Evolutionary conservation across 2,113 vertebrate species (phyloP), one percentile per base, ranked within the genome.

Genomic region (Megaceryle torquata): DNA sequence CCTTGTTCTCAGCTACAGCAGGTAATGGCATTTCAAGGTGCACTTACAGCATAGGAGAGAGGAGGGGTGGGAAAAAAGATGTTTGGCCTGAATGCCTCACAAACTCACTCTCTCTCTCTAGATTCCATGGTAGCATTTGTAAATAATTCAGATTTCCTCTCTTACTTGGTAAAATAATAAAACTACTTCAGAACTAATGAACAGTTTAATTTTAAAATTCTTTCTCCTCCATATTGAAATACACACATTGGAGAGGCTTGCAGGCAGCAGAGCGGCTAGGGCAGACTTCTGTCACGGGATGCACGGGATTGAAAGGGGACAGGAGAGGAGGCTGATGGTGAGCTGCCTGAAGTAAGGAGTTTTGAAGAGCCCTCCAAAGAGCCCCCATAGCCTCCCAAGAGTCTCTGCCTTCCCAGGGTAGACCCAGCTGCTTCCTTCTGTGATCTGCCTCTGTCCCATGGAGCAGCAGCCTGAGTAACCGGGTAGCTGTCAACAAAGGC

Each of bases 21-120:
- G 88, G 88, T 95, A 97, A 97, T 81, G 88, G 91, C 96, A 96
- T 97, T 98, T 98, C 96, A 97, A 98, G 96, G 96, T 95, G 64
- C 79, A 75, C 16, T 48, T 64, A 65, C 11, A 93, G 67, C 37
- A 81, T 5, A 31, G 39, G 7, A 89, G 41, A 43, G 53, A 33
- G 50, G 17, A 91, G 69, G 24, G 21, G 43, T 7, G 43, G 46
- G 19, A 18, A 63, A 24, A 15, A 1, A 61, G 9, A 33, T 1
- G 3, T 16, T 79, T 72, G 67, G 59, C 25, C 26, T 92, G 37
- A 7, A 29, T 43, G 68, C 39, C 24, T 95, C 83, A 72, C 51
- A 83, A 68, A 64, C 39, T 78, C 7, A 0, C 39, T 80, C 67
- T 61, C 72, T 61, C 72, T 60, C 60, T 89, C 74, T 88, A 57